These are phyloP conservation scores for Holocentrus rufus DNA, from an alignment of 2,797 vertebrate species.

Conservation along the genomic window DNA sequence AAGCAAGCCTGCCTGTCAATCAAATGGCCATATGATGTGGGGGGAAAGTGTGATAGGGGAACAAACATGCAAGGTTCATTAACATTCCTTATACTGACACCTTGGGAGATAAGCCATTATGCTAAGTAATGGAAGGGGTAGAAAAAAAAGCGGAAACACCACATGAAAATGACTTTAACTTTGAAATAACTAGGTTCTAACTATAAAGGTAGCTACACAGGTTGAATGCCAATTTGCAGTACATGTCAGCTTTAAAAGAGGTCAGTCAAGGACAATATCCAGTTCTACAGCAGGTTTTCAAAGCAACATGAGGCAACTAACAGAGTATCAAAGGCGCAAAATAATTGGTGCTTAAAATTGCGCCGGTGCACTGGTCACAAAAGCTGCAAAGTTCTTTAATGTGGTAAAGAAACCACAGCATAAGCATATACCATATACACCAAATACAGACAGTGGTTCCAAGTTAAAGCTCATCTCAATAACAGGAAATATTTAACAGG, in stretches of 20 bases:
- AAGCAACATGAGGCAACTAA: neutral
- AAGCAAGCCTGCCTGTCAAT: constrained; percentile 55
- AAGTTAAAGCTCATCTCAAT: neutral
- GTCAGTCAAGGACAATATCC: neutral
- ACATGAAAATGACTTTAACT: constrained; percentile 26
- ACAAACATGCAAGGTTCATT: constrained; percentile 35
- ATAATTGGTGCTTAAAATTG: neutral
- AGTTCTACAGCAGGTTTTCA: neutral
- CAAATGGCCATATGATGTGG: constrained; percentile 53
- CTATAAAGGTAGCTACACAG: neutral
- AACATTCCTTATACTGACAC: constrained; percentile 27
- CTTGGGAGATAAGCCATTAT: constrained; percentile 29
- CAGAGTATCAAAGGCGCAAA: neutral
- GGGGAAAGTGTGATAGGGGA: constrained; percentile 48
- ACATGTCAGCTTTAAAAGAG: neutral
- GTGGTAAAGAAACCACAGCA: neutral
- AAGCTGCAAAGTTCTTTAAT: neutral
- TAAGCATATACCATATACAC: no score
- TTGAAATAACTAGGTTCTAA: neutral
- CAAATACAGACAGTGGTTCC: neutral
- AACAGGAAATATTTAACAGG: no score
- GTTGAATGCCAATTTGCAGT: constrained; percentile 14
- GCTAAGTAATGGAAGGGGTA: constrained; percentile 5
- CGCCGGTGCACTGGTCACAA: no score
- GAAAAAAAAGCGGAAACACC: neutral